Conservation (phyloP, 2,888 invertebrate species). For the Zootermopsis nevadensis region DNA sequence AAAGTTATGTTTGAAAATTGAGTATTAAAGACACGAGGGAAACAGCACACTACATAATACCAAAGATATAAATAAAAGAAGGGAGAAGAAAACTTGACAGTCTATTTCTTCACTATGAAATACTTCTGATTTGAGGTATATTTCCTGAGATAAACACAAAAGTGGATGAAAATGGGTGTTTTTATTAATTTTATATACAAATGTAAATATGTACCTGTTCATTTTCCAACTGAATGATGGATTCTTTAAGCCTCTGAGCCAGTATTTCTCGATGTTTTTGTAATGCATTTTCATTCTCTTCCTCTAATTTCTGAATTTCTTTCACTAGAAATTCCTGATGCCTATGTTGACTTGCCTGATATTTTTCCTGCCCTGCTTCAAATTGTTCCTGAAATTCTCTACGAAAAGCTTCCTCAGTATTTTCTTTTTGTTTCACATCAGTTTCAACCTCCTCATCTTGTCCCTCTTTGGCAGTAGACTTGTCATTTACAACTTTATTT, state of each 20-base stretch:
- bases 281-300: slow-evolving; percentile 43
- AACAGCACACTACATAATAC: not conserved
- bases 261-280: slow-evolving; percentile 38
- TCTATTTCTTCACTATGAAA: too few relatives aligned
- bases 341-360: slow-evolving; percentile 19
- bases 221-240: slow-evolving; percentile 17
- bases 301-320: slow-evolving; percentile 45
- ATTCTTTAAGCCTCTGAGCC: slow-evolving; percentile 35
- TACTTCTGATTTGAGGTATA: too few relatives aligned
- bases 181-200: too few relatives aligned
- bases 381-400: slow-evolving; percentile 60
- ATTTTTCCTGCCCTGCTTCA: not conserved
- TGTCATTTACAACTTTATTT: not conserved
- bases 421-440: not conserved
- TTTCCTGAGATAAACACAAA: too few relatives aligned
- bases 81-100: too few relatives aligned
- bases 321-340: slow-evolving; percentile 43
- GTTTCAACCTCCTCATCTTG: slow-evolving; percentile 59
- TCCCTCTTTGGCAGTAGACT: slow-evolving; percentile 39
- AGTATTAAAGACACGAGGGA: too few relatives aligned
- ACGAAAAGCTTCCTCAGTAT: slow-evolving; percentile 56
- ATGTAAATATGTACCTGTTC: slow-evolving; percentile 11
- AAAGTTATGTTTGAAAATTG: not conserved
- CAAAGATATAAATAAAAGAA: not conserved
- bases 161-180: too few relatives aligned